Percentiles rank a stretch among this genome's conserved stretches.
These are phyloP conservation scores for Abrostola triplasia DNA, from an alignment of 2,888 invertebrate species.

Conservation along the genomic window DNA sequence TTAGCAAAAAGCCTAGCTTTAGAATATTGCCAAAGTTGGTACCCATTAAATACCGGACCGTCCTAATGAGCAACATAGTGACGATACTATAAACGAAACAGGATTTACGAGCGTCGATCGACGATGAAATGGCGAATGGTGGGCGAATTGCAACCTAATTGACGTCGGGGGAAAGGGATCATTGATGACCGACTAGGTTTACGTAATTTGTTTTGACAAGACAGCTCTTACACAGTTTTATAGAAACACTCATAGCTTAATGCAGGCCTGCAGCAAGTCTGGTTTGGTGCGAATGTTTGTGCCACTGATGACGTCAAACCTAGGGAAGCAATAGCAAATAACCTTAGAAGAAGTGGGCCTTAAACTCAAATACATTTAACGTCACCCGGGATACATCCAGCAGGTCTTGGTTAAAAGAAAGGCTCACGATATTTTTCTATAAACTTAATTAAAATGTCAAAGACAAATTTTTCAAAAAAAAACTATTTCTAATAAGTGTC, in stretches of 20 bases:
- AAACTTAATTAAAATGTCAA: no score
- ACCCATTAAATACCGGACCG: slow-evolving; percentile 37
- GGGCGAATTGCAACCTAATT: slow-evolving; percentile 44
- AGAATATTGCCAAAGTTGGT: slow-evolving; percentile 41
- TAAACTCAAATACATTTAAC: no score
- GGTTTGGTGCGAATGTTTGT: no score
- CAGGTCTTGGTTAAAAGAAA: neutral
- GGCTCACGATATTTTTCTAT: neutral
- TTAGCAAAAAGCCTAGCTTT: slow-evolving; percentile 32
- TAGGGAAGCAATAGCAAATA: no score
- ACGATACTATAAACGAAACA: slow-evolving; percentile 40
- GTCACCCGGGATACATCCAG: neutral
- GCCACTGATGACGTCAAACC: no score
- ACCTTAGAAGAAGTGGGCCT: no score
- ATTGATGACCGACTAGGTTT: slow-evolving; percentile 38
- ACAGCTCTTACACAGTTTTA: slow-evolving; percentile 20
- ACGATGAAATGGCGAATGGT: slow-evolving; percentile 43
- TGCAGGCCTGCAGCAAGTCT: no score
- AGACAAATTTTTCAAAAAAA: no score
- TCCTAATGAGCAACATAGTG: slow-evolving; percentile 44
- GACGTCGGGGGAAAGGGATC: slow-evolving; percentile 38
- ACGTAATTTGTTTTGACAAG: slow-evolving; percentile 45
- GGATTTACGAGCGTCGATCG: slow-evolving; percentile 50
- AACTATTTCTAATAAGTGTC: no score
- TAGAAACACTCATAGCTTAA: no score